Base-by-base conservation (phyloP, 2,797 vertebrate species). In the Adrianichthys oophorus region DNA sequence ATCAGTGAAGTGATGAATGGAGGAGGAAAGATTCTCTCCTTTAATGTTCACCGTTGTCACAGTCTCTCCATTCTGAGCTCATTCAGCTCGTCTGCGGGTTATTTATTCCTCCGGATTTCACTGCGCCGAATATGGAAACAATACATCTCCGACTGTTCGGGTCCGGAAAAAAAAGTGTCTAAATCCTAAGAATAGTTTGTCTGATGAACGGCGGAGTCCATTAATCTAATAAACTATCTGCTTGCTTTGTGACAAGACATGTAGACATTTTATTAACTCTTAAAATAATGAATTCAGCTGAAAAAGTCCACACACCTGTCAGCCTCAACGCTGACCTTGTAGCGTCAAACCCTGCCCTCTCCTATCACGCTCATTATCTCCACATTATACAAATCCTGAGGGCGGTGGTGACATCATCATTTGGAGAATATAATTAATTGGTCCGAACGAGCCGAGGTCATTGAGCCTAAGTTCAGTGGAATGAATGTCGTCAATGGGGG, bases 141-240 rank as follows among this genome's bases (percentile, higher is more conserved):
- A 54, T 78, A 51, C 0, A 62, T 82, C 77, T 74, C 67, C 59
- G 24, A 51, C 56, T 59, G 62, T 52, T 56, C 42, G 49, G 57
- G 59, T 72, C 29, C 41, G 65, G 49, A 66, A 67, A 60, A 80
- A 83, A 77, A 41, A 0, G 2, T 24, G 54, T 71, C 74, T 26
- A 45, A 48, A 44, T 45, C 45, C 83, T 65, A 21, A 43, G 74
- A 85, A 82, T 83, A 82, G 79, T 65, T 60, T 51, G 51, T 60
- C 59, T 37, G 57, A 21, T 12, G 53, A 67, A 24, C 17, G 58
- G 17, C 63, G 45, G 49, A 56, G 70, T 78, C 63, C 56, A 75
- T 82, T 65, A 76, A 78, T 79, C 59, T 58, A 54, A 68, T 40
- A 41, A 70, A 49, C 14, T 44, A 51, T 46, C 32, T 12, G 32